Percentiles rank a stretch among this genome's conserved stretches.
phyloP scores from a whole-genome alignment of 2,113 vertebrate genomes.

The Xiphorhynchus elegans region DNA sequence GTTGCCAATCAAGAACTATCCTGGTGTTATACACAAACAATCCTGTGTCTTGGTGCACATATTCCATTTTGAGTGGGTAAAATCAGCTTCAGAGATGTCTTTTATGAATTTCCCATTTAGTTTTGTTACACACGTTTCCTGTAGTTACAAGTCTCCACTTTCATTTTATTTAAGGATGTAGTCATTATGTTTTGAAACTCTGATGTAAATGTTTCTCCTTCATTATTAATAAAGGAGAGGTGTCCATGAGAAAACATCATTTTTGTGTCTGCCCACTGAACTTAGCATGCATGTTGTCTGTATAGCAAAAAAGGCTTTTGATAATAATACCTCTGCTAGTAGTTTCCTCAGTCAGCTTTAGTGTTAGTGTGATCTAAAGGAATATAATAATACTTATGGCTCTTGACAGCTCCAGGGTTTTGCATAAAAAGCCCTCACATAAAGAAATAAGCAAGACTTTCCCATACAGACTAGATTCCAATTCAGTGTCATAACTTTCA shows the following conservation, averaged over 20 bases:
- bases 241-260: background rate
- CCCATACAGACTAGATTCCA: background rate
- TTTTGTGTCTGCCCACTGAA: background rate
- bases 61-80: background rate
- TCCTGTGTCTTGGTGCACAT: background rate
- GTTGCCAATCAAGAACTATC: background rate
- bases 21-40: fast-evolving
- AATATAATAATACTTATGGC: background rate
- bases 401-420: background rate
- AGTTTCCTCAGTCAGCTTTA: background rate
- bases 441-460: background rate
- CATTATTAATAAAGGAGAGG: background rate
- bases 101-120: background rate
- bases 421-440: background rate
- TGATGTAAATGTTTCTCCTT: background rate
- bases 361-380: background rate
- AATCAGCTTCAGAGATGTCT: background rate
- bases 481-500: fast-evolving
- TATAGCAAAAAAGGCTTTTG: background rate
- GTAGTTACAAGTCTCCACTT: background rate
- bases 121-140: background rate
- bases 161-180: background rate
- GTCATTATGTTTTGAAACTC: background rate
- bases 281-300: background rate
- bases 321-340: background rate